Conservation (phyloP, 2,113 vertebrate genomes). For the Saiga tatarica region DNA sequence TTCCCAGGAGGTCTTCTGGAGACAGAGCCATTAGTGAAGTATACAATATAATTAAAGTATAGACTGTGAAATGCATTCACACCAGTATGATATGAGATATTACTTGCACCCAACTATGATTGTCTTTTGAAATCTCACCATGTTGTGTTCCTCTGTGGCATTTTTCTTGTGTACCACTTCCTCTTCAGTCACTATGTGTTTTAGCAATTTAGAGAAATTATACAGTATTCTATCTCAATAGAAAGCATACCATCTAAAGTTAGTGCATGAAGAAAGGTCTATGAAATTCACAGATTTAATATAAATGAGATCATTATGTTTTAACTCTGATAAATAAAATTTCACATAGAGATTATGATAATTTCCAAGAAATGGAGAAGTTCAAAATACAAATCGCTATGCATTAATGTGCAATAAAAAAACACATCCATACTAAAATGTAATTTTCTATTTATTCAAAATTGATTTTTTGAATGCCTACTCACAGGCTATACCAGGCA, state of each 20-base stretch:
- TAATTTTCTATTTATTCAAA: background rate
- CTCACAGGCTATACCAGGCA: background rate
- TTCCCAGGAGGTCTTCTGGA: constrained; percentile 10
- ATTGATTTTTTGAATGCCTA: background rate
- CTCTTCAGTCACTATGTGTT: background rate
- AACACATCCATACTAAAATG: background rate
- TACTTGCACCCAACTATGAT: background rate
- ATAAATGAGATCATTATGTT: background rate
- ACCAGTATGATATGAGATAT: background rate
- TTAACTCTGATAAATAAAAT: background rate
- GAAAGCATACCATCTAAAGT: background rate
- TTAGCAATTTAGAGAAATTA: background rate
- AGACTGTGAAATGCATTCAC: constrained; percentile 43
- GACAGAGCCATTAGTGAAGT: constrained; percentile 23
- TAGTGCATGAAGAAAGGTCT: background rate
- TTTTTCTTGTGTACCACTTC: background rate
- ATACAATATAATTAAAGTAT: background rate
- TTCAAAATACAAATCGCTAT: background rate
- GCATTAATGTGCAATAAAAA: background rate
- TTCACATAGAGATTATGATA: background rate
- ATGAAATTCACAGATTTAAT: background rate
- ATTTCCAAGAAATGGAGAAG: background rate
- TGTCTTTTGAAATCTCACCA: constrained; percentile 15
- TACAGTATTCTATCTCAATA: background rate
- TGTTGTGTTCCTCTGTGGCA: background rate